phyloP scores from a whole-genome alignment of 2,797 vertebrate species.

The Coranthus polyacanthus region DNA sequence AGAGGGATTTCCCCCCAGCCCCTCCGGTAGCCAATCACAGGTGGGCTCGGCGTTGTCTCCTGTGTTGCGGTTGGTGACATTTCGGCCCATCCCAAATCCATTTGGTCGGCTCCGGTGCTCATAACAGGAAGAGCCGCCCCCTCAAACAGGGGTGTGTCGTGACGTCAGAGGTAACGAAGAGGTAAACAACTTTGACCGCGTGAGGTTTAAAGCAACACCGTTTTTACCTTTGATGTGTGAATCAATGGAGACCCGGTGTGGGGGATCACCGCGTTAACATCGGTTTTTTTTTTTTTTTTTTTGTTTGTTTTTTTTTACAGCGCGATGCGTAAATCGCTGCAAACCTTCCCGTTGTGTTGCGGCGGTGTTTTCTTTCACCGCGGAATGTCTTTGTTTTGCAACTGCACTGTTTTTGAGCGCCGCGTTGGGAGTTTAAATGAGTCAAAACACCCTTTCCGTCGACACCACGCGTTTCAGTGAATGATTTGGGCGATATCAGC shows the following conservation, averaged over 20 bases:
- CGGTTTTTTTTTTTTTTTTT: too few relatives aligned
- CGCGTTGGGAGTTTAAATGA: not conserved
- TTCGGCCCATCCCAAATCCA: conserved; percentile 28
- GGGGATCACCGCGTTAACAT: conserved; percentile 21
- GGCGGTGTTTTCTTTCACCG: conserved; percentile 1
- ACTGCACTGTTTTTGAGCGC: conserved; percentile 6
- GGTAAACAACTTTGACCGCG: conserved; percentile 90
- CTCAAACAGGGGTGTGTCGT: conserved; percentile 89
- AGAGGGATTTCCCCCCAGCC: conserved; percentile 80
- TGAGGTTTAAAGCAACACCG: conserved; percentile 85
- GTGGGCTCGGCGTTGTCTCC: conserved; percentile 36
- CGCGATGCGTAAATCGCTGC: not conserved
- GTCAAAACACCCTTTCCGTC: not conserved
- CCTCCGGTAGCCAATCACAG: conserved; percentile 75
- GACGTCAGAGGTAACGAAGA: conserved; percentile 88
- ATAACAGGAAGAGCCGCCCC: conserved; percentile 64
- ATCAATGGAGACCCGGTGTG: conserved; percentile 24
- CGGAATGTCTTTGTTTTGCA: conserved; percentile 62
- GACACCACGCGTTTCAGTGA: conserved; percentile 12
- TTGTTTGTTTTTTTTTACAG: too few relatives aligned
- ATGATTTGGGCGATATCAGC: rapidly evolving
- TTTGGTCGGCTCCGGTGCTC: conserved; percentile 69
- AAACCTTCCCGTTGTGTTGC: not conserved
- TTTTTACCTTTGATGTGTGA: conserved; percentile 51
- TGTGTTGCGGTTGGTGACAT: conserved; percentile 69